phyloP scores from a whole-genome alignment of 1,140 invertebrate genomes.

The Drosophila albomicans region DNA sequence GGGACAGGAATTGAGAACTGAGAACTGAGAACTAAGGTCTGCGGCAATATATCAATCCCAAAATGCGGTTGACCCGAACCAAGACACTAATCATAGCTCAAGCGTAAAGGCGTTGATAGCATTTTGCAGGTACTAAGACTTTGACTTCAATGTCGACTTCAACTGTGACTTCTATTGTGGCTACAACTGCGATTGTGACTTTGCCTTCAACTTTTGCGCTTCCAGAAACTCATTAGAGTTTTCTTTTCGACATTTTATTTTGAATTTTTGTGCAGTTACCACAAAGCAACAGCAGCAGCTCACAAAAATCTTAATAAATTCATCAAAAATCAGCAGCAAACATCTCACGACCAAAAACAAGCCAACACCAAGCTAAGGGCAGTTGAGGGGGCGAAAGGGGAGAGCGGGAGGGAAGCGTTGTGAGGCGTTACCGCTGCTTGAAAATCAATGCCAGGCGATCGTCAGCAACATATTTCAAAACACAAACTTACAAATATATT shows the following conservation, averaged over 20 bases:
- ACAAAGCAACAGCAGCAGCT: neutral
- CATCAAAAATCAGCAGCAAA: constrained; percentile 77
- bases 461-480: constrained; percentile 73
- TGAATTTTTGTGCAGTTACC: constrained; percentile 25
- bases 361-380: constrained; percentile 43
- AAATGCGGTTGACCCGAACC: constrained; percentile 58
- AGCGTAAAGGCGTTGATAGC: constrained; percentile 76
- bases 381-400: neutral
- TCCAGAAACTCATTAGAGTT: constrained; percentile 74
- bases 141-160: constrained; percentile 14
- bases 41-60: constrained; percentile 53
- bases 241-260: constrained; percentile 25
- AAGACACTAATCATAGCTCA: constrained; percentile 80
- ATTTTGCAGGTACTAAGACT: constrained; percentile 15
- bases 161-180: constrained; percentile 45
- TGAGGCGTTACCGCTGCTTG: constrained; percentile 23
- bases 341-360: constrained; percentile 66
- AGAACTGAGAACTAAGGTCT: neutral
- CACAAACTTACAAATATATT: constrained; percentile 79
- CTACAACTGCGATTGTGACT: constrained; percentile 10
- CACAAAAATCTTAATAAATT: constrained; percentile 80
- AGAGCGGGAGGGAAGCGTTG: neutral
- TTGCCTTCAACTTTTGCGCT: constrained; percentile 60
- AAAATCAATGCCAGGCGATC: constrained; percentile 78
- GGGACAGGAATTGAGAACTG: constrained; percentile 19